These are phyloP conservation scores for Grapholita molesta DNA, from an alignment of 1,140 invertebrate genomes.

Conservation along the genomic window DNA sequence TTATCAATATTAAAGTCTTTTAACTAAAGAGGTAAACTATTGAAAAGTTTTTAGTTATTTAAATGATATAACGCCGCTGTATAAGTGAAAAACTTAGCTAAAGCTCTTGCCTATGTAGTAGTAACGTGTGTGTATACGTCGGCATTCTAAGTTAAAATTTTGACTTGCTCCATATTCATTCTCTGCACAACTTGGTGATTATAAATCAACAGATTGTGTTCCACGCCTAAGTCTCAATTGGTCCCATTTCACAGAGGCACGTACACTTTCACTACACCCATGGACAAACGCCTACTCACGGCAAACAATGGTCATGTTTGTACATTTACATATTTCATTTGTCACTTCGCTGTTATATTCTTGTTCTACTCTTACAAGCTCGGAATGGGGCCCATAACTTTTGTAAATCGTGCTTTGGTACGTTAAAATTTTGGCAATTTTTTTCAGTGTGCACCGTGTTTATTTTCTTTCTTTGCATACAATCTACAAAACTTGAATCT, in stretches of 20 bases:
- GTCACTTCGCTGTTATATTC: background rate
- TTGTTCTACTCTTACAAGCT: background rate
- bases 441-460: background rate
- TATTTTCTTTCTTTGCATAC: background rate
- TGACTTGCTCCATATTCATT: too few species aligned
- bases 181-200: background rate
- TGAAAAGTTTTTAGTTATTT: background rate
- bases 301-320: constrained; percentile 10
- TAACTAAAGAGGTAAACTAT: background rate
- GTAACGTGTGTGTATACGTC: too few species aligned
- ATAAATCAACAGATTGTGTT: background rate
- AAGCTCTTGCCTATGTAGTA: too few species aligned
- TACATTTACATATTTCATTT: constrained; percentile 8
- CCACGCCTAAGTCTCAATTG: constrained; percentile 1
- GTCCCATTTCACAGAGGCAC: background rate
- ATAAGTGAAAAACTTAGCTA: too few species aligned
- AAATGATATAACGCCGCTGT: too few species aligned
- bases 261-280: constrained; percentile 14
- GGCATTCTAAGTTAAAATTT: too few species aligned
- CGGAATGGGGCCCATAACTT: background rate
- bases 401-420: background rate
- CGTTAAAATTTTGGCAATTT: background rate
- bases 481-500: too few species aligned
- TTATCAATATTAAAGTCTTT: background rate
- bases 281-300: background rate